Evolutionary conservation across 2,797 vertebrate genomes (phyloP), one percentile per base, ranked within the genome.

Genomic region (Triplophysa bombifrons): DNA sequence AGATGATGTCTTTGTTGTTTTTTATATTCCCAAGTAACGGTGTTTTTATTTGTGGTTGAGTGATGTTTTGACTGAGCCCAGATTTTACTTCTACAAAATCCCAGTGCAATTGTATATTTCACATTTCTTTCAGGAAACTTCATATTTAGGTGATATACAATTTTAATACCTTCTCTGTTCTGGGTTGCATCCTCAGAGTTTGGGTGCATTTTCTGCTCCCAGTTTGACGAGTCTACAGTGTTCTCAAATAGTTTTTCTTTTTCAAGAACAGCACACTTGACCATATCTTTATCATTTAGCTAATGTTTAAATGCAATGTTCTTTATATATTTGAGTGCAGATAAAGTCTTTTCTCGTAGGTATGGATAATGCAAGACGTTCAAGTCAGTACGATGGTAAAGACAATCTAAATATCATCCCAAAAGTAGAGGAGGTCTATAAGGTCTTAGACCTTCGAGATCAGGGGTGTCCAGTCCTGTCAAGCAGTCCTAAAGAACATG

Each of bases 1-100:
- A 71, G 46, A 65, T 80, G 16, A 78, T 53, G 30, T 66, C 48
- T 65, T 71, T 25, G 38, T 27, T 41, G 10, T 76, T 81, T 61
- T 75, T 63, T 67, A 19, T 72, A 30, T 69, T 73, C 56, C n/a
- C 3, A 76, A 30, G 58, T 30, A 10, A 7, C 53, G 56, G 22
- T 67, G 51, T 76, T 66, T 65, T 55, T 44, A 44, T 30, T 46
- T 76, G 22, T 38, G 30, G 6, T 64, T 77, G 19, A 53, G 1
- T 27, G 50, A 38, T 72, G 27, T 58, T 27, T 2, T 48, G 61
- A 34, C 34, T 44, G 20, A 75, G 16, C 14, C 5, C 17, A 55
- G 6, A 48, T 58, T 65, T 58, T 27, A 46, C n/a, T 1, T 25
- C n/a, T 41, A 6, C 13, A 56, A 3, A 55, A 34, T 63, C 27